Percentiles rank a stretch among this genome's conserved stretches.
Conservation (phyloP, 2,888 invertebrate species). For the Melanophora roralis region DNA sequence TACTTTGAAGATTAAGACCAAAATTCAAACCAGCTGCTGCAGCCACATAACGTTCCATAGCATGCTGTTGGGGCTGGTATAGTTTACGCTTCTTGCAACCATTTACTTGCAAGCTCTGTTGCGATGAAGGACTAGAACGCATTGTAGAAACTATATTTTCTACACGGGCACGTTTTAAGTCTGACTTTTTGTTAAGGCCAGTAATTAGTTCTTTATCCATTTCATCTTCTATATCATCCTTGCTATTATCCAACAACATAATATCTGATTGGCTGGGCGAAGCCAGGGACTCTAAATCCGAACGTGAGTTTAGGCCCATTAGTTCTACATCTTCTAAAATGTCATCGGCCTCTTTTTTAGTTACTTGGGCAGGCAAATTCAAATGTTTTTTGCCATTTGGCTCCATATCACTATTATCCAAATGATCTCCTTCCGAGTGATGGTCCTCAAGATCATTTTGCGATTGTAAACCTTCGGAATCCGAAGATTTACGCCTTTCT, state of each 20-base stretch:
- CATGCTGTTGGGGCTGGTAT: slow-evolving; percentile 96
- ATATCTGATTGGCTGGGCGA: slow-evolving; percentile 79
- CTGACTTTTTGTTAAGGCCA: slow-evolving; percentile 78
- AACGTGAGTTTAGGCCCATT: slow-evolving; percentile 74
- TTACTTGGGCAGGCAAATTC: slow-evolving; percentile 66
- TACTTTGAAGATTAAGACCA: slow-evolving; percentile 79
- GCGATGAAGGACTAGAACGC: slow-evolving; percentile 90
- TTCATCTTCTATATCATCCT: slow-evolving; percentile 83
- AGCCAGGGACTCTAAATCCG: slow-evolving; percentile 79
- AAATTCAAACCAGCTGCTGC: slow-evolving; percentile 79
- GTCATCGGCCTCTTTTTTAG: slow-evolving; percentile 75
- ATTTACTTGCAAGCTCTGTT: slow-evolving; percentile 81
- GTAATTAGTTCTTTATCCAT: slow-evolving; percentile 80
- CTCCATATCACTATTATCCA: slow-evolving; percentile 54
- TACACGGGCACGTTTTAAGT: slow-evolving; percentile 94
- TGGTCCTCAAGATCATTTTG: slow-evolving; percentile 55
- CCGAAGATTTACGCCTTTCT: slow-evolving; percentile 69
- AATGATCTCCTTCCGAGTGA: slow-evolving; percentile 42
- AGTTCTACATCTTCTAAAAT: slow-evolving; percentile 75
- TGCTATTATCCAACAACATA: slow-evolving; percentile 79
- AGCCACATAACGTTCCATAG: slow-evolving; percentile 81
- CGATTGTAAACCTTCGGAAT: slow-evolving; percentile 66
- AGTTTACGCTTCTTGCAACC: slow-evolving; percentile 97
- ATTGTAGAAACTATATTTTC: slow-evolving; percentile 97
- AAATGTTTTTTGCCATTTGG: slow-evolving; percentile 54